Base-by-base conservation (phyloP, 2,797 vertebrate genomes). In the Rhinogobio ventralis region DNA sequence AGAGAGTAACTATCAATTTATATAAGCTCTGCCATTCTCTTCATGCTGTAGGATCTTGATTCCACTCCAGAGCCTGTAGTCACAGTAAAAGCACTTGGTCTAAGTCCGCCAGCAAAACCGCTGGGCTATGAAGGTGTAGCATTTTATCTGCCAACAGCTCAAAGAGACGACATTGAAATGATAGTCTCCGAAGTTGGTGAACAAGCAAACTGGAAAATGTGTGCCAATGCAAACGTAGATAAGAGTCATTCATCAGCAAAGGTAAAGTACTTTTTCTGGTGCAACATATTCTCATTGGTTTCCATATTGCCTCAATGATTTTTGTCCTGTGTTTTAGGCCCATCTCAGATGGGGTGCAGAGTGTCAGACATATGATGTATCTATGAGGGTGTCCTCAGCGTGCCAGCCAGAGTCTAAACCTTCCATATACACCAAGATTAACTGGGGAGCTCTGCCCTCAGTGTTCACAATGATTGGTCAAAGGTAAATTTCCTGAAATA, bases 191-290 rank as follows among this genome's bases (percentile, higher is more conserved):
- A 95, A 72, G 83, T 94, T 36, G 93, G 92, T 83, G 89, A 92
- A 7, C 90, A 92, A 69, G 89, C 89, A 84, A 96, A 95, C 92
- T 96, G 95, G 95, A 96, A 94, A 90, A 91, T 95, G 89, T 95
- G 94, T 53, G 55, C 91, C 0, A 91, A 94, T 81, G 85, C 91
- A 45, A 87, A 71, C 15, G 2, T 91, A 62, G 81, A 89, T 6
- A 88, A 87, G 51, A 42, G 25, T 30, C 78, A 60, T 39, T 45
- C 82, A 66, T 77, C 57, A 83, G 81, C 77, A 30, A 90, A 87
- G 89, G 90, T 17, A 7, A 33, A 0, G 62, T 85, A 19, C 72
- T 25, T 62, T 49, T 79, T 39, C 23, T 39, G 3, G 14, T n/a
- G 20, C 30, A 45, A 30, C 60, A 77, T 14, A 30, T 57, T 36